These are phyloP conservation scores for Sternarchorhynchus goeldii DNA, from an alignment of 2,797 vertebrate species.

Conservation along the genomic window DNA sequence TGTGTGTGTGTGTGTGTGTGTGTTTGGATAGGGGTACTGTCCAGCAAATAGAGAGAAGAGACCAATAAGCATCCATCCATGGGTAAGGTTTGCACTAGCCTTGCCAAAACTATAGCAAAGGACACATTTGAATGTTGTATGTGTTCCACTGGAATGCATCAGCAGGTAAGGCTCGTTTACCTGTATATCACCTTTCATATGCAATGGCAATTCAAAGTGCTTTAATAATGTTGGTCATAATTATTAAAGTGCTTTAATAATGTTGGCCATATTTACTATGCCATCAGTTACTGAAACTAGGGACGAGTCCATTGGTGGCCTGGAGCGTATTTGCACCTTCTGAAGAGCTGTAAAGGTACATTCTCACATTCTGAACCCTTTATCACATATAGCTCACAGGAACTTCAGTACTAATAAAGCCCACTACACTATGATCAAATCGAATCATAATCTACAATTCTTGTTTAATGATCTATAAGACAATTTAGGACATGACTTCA, in stretches of 20 bases:
- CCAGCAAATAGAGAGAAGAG: background rate
- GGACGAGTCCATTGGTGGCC: background rate
- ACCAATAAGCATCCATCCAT: background rate
- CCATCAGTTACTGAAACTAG: background rate
- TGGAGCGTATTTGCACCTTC: background rate
- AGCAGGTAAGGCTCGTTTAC: no score
- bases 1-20: slow-evolving; percentile 7
- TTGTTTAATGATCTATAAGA: background rate
- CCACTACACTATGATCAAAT: background rate
- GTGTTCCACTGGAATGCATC: slow-evolving; percentile 4
- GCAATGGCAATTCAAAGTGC: no score
- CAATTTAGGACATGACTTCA: background rate
- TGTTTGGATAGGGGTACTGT: background rate
- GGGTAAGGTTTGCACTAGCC: background rate
- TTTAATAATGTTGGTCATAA: no score
- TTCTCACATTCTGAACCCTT: background rate
- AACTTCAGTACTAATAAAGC: no score
- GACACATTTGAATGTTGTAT: background rate
- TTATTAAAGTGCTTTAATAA: no score
- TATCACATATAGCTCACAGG: no score
- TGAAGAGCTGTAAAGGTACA: background rate
- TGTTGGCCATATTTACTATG: background rate
- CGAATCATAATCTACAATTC: background rate
- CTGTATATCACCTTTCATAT: no score
- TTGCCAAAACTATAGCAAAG: slow-evolving; percentile 10